Evolutionary conservation across 2,797 vertebrate species (phyloP), one percentile per base, ranked within the genome.

Genomic region (Pipistrellus kuhlii): DNA sequence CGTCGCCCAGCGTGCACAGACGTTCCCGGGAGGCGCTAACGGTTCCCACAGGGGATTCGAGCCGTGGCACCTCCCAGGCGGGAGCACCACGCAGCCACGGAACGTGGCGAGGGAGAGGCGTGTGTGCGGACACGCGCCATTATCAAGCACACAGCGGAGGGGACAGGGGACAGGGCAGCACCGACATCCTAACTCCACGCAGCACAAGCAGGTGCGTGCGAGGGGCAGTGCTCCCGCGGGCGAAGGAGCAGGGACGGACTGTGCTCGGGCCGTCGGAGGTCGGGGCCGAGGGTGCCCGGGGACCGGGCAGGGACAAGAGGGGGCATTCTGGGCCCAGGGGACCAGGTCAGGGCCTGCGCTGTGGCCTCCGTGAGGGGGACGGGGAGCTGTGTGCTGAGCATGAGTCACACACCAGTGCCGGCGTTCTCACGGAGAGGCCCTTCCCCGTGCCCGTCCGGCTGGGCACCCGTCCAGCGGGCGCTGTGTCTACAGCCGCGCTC

Each of bases 311-410:
- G 59, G 51, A 20, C 59, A 14, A 10, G 5, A 1, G 13, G 76
- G 7, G 30, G 25, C 38, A 46, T 12, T 44, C 21, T 0, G 64
- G 53, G 32, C 11, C 59, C 8, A 0, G 23, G 55, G 3, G 11
- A 46, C 0, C 35, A 8, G 2, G 18, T 51, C 53, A 3, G 0
- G 0, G 35, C 10, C 44, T 5, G 35, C 27, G 4, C 4, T 1
- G 18, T 15, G n/a, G 23, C 14, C 30, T 38, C 13, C 15, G 9
- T 13, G 5, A 30, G 85, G 57, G 64, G 55, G 44, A 48, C 4
- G 8, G 72, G 0, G 0, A 51, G 23, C 41, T 8, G 4, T 2
- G 1, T 0, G 18, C 59, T 62, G 35, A 4, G 3, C 0, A 1
- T 8, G 18, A 53, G 46, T 10, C 25, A 62, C 1, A 12, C 4